Percentiles rank a stretch among this genome's conserved stretches.
Conservation (phyloP, 2,888 invertebrate genomes). For the Pseudococcus jackbeardsleyi region DNA sequence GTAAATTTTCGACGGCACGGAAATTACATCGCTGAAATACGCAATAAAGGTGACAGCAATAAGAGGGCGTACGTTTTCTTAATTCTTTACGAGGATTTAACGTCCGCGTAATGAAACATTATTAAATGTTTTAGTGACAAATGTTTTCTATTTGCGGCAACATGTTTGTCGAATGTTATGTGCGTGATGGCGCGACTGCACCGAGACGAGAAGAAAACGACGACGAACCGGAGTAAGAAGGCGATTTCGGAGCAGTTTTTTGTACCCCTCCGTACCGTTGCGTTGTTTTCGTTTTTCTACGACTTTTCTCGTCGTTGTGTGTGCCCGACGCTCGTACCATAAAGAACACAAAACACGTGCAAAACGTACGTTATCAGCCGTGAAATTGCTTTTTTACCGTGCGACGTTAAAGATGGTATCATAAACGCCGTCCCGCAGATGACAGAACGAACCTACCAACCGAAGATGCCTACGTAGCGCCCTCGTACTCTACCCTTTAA, state of each 20-base stretch:
- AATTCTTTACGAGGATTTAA: constrained; percentile 63
- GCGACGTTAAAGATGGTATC: not conserved
- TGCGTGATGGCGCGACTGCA: constrained; percentile 29
- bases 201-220: not conserved
- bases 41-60: constrained; percentile 65
- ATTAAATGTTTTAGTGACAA: constrained; percentile 64
- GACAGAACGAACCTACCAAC: not conserved
- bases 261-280: not conserved
- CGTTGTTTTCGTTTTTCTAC: not conserved
- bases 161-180: constrained; percentile 64
- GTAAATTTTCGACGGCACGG: constrained; percentile 60
- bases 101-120: constrained; percentile 64
- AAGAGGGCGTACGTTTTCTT: constrained; percentile 64
- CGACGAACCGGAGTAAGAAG: not conserved
- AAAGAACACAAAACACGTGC: constrained; percentile 43
- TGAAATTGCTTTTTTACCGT: constrained; percentile 42
- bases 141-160: constrained; percentile 64
- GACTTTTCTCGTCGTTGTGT: not conserved
- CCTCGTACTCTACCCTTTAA: too few relatives aligned
- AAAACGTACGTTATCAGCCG: constrained; percentile 50
- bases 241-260: too few relatives aligned
- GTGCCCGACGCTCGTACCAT: not conserved
- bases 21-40: constrained; percentile 62
- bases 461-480: not conserved
- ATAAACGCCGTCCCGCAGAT: not conserved